Percentiles rank a stretch among this genome's conserved stretches.
These are phyloP conservation scores for Numenius phaeopus DNA, from an alignment of 2,797 vertebrate genomes.

Conservation along the genomic window DNA sequence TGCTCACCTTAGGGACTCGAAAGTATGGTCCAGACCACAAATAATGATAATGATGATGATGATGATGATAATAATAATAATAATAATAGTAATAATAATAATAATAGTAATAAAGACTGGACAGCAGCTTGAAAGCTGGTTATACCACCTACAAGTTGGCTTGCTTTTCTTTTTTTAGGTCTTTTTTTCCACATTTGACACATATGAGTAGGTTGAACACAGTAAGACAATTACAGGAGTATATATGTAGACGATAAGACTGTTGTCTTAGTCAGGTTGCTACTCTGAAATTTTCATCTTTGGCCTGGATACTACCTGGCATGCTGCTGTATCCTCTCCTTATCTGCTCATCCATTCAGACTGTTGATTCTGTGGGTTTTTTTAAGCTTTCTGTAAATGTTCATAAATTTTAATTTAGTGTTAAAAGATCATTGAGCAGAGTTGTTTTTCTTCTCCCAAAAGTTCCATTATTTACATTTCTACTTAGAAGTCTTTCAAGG, in stretches of 20 bases:
- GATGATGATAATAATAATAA: neutral
- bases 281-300: neutral
- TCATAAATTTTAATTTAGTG: neutral
- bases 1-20: neutral
- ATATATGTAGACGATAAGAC: neutral
- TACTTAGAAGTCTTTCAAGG: neutral
- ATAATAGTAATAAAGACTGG: neutral
- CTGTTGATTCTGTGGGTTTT: neutral
- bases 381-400: neutral
- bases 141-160: neutral
- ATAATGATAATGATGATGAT: neutral
- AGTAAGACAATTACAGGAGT: neutral
- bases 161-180: neutral
- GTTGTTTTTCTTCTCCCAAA: neutral
- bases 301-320: neutral
- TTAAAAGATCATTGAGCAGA: neutral
- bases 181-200: neutral
- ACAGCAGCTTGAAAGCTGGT: neutral
- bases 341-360: neutral
- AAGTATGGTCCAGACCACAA: neutral
- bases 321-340: neutral
- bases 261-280: neutral
- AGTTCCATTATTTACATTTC: neutral
- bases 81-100: neutral
- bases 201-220: fast-evolving